Evolutionary conservation across 2,888 invertebrate genomes (phyloP), one percentile per base, ranked within the genome.

Genomic region (Nomada fucata): DNA sequence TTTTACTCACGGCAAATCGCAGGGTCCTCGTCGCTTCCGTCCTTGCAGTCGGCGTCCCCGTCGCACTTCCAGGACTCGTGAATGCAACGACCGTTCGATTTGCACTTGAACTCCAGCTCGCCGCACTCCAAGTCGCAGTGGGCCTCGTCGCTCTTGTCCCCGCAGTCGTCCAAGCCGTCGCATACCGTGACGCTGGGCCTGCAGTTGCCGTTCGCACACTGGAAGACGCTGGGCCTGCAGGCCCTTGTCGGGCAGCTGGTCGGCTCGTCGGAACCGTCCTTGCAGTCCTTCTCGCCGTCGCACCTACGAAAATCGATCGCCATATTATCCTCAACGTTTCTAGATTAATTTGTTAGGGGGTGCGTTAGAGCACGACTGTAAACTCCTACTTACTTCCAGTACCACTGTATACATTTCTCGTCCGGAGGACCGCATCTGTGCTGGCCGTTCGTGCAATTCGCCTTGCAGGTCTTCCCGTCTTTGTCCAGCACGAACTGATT

Each of bases 31-130:
- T 99, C 99, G 74, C 97, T 97, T 79, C 97, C 97, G 94, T 98
- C 98, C 92, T 97, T 97, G 91, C 98, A 98, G 93, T 99, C 99
- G 4, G 98, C 97, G 92, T 99, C 99, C 26, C 98, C 98, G 91
- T 99, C 99, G 91, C 98, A 98, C 89, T 97, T 97, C 98, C 98
- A 98, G 84, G 97, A 97, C 79, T 97, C 96, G 76, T 98, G 95
- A 86, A 98, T 97, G 91, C 98, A 98, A 29, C 98, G 95, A 0
- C 98, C 98, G 89, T 97, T 98, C 0, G 96, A 95, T 88, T 96
- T 96, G 91, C 98, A 98, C 91, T 98, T 98, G 94, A 98, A 98
- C 92, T 98, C 98, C 2, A 98, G 95, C 69, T 97, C 96, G 0
- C 98, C 97, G 91, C 98, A 98, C 26, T 97, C 97, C 85, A 97